Conservation (phyloP, 2,113 vertebrate genomes). For the Melanotaenia duboulayi region DNA sequence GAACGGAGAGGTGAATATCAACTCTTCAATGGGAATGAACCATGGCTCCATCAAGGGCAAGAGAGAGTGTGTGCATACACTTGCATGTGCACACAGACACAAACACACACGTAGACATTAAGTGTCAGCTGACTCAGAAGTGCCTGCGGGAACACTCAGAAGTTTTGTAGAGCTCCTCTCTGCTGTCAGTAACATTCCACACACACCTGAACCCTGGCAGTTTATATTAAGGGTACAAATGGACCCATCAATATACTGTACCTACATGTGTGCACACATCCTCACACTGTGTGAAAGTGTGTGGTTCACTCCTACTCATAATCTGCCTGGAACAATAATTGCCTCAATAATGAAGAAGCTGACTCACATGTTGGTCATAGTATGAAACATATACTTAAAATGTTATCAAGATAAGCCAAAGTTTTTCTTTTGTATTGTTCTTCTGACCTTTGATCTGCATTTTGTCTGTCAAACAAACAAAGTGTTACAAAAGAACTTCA, state of each 20-base stretch:
- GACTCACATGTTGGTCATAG: constrained; percentile 2
- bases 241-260: not conserved
- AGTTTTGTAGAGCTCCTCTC: constrained; percentile 31
- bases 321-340: not conserved
- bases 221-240: constrained; percentile 14
- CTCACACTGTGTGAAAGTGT: not conserved
- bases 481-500: not conserved
- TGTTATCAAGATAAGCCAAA: not conserved
- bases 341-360: not conserved
- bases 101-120: constrained; percentile 20
- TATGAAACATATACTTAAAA: not conserved
- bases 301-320: not conserved
- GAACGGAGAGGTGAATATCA: constrained; percentile 16
- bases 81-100: not conserved
- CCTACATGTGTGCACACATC: not conserved
- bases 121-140: constrained; percentile 65
- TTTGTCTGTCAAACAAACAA: not conserved
- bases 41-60: constrained; percentile 24
- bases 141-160: constrained; percentile 50
- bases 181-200: constrained; percentile 66
- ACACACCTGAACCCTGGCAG: constrained; percentile 57
- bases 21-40: constrained; percentile 41
- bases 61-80: not conserved
- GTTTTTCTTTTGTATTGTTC: not conserved
- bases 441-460: not conserved